phyloP scores from a whole-genome alignment of 37 sponge, comb jelly and placozoan species.

The Axinella damicornis region DNA sequence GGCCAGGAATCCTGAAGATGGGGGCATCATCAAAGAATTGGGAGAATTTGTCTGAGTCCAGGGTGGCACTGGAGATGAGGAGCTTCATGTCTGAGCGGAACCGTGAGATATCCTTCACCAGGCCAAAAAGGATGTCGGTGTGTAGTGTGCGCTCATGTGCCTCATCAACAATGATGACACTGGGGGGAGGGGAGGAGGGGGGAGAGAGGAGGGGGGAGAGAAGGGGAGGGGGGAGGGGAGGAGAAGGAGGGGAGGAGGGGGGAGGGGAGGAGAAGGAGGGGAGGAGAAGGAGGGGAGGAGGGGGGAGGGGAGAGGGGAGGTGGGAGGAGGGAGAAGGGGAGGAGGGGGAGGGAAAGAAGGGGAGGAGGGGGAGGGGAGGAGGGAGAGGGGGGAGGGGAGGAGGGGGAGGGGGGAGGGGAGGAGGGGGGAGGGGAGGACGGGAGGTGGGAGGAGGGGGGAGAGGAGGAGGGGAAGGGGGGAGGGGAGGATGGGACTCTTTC shows the following conservation, averaged over 20 bases:
- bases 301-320: not conserved
- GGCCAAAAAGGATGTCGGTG: slow-evolving; percentile 98
- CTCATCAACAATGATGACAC: slow-evolving; percentile 97
- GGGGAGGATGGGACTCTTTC: too few species aligned
- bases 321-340: not conserved
- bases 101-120: slow-evolving; percentile 97
- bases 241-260: not conserved
- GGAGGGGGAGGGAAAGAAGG: slow-evolving; percentile 6
- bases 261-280: not conserved
- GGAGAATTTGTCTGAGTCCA: slow-evolving; percentile 98
- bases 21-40: slow-evolving; percentile 99
- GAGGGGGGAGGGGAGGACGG: not conserved
- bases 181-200: slow-evolving; percentile 10
- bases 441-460: too few species aligned
- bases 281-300: not conserved
- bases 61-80: slow-evolving; percentile 98
- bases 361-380: not conserved
- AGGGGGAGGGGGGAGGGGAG: not conserved
- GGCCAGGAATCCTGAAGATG: slow-evolving; percentile 97
- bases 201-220: not conserved
- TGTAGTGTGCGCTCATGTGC: slow-evolving; percentile 99
- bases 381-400: not conserved
- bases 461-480: too few species aligned
- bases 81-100: slow-evolving; percentile 96
- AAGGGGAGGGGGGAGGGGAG: not conserved